Evolutionary conservation across 2,113 vertebrate species (phyloP).

Genomic region (Heterocephalus glaber): DNA sequence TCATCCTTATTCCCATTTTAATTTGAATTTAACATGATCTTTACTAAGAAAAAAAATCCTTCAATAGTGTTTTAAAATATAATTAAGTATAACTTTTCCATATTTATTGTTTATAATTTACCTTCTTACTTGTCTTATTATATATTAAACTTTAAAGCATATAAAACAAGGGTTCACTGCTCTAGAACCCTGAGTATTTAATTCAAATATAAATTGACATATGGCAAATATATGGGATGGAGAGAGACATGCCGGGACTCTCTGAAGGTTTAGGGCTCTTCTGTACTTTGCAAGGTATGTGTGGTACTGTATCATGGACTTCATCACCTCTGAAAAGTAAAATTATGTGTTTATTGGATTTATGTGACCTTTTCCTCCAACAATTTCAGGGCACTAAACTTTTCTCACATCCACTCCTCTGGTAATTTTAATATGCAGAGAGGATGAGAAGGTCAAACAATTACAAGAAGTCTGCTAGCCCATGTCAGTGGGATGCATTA

Average conservation of each 20-base stretch:
- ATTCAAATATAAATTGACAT: neutral
- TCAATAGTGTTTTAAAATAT: neutral
- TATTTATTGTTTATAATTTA: slow-evolving; percentile 20
- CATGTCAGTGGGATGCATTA: slow-evolving; percentile 25
- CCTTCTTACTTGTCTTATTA: neutral
- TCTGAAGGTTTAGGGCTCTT: neutral
- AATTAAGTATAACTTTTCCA: neutral
- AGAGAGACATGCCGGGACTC: neutral
- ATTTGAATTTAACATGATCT: slow-evolving; percentile 35
- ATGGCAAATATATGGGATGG: neutral
- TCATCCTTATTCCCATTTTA: neutral
- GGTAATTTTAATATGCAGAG: slow-evolving; percentile 68
- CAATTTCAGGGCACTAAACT: slow-evolving; percentile 25
- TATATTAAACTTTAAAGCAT: slow-evolving; percentile 19
- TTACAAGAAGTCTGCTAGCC: slow-evolving; percentile 8
- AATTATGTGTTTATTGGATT: slow-evolving; percentile 61
- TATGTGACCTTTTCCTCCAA: slow-evolving; percentile 70
- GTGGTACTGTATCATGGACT: neutral
- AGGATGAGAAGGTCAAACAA: slow-evolving; percentile 67
- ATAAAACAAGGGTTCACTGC: neutral
- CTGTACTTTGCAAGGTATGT: neutral
- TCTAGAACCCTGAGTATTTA: slow-evolving; percentile 8
- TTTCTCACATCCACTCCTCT: slow-evolving; percentile 54
- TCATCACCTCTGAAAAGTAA: slow-evolving; percentile 49
- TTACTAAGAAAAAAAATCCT: neutral